Percentiles rank a stretch among this genome's conserved stretches.
Evolutionary conservation across 1,140 invertebrate genomes (phyloP).

Genomic region (Bursaphelenchus mucronatus): DNA sequence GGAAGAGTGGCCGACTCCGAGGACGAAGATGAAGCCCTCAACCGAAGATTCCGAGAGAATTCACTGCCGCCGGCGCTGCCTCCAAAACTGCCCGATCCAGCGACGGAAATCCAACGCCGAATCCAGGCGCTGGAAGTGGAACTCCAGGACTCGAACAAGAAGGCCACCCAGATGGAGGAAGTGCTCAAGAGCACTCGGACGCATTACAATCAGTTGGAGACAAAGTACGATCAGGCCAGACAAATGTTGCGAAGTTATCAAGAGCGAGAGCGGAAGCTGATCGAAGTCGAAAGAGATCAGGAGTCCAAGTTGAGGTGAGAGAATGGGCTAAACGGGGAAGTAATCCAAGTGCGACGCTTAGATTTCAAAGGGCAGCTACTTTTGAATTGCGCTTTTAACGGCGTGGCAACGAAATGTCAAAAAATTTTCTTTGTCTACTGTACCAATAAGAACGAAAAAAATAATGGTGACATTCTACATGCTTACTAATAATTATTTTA

Average conservation of each 20-base stretch:
- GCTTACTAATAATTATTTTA: no score
- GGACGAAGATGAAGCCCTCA: constrained; percentile 8
- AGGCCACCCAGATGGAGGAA: constrained; percentile 52
- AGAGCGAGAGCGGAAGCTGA: constrained; percentile 55
- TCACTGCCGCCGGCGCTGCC: constrained; percentile 14
- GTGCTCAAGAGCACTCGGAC: constrained; percentile 41
- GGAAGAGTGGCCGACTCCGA: constrained; percentile 23
- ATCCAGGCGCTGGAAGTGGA: constrained; percentile 53
- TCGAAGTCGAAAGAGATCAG: constrained; percentile 57
- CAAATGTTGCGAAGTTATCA: constrained; percentile 50
- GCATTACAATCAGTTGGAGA: constrained; percentile 53
- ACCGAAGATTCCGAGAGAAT: neutral
- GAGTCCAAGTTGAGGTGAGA: constrained; percentile 39
- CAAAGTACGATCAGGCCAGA: constrained; percentile 56
- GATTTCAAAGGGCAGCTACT: no score
- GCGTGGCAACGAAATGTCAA: no score
- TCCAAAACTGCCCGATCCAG: constrained; percentile 15
- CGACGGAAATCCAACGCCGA: constrained; percentile 31
- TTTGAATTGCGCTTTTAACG: no score
- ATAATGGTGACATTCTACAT: no score
- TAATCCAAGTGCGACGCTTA: no score
- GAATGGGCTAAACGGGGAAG: no score
- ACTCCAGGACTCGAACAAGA: constrained; percentile 49
- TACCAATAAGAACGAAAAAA: no score
- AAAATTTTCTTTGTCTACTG: no score